These are phyloP conservation scores for Troides helena DNA, from an alignment of 2,888 invertebrate genomes.

Conservation along the genomic window DNA sequence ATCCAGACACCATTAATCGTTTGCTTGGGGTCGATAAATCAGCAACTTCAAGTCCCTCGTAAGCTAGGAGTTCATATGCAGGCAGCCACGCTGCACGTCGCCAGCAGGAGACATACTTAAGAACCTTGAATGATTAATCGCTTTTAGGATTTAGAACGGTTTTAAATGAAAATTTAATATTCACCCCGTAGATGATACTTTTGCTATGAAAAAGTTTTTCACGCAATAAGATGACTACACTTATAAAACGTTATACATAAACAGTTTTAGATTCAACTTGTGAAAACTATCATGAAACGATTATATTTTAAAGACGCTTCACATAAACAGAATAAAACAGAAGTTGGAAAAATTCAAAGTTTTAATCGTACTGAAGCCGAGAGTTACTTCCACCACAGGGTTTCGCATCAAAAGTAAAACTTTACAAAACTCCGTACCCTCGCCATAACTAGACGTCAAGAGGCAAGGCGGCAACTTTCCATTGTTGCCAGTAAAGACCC, in stretches of 20 bases:
- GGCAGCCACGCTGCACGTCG: slow-evolving; percentile 28
- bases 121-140: slow-evolving; percentile 25
- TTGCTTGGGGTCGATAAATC: slow-evolving; percentile 47
- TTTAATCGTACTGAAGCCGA: slow-evolving; percentile 38
- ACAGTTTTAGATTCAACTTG: neutral
- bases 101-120: slow-evolving; percentile 22
- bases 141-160: slow-evolving; percentile 23
- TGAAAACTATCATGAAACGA: neutral
- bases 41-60: slow-evolving; percentile 38
- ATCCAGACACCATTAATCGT: slow-evolving; percentile 37
- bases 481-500: slow-evolving; percentile 50
- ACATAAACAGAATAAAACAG: slow-evolving; percentile 16
- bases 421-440: slow-evolving; percentile 33
- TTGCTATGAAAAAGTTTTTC: neutral
- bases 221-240: neutral
- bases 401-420: slow-evolving; percentile 39
- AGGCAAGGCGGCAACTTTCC: slow-evolving; percentile 59
- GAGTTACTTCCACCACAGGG: slow-evolving; percentile 37
- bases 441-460: slow-evolving; percentile 57
- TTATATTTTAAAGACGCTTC: slow-evolving; percentile 7
- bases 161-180: slow-evolving; percentile 26
- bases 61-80: slow-evolving; percentile 42
- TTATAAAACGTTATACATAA: accelerated
- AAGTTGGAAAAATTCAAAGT: slow-evolving; percentile 7
- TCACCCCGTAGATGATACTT: slow-evolving; percentile 3